Evolutionary conservation across 2,797 vertebrate species (phyloP).

Genomic region (Catharus ustulatus): DNA sequence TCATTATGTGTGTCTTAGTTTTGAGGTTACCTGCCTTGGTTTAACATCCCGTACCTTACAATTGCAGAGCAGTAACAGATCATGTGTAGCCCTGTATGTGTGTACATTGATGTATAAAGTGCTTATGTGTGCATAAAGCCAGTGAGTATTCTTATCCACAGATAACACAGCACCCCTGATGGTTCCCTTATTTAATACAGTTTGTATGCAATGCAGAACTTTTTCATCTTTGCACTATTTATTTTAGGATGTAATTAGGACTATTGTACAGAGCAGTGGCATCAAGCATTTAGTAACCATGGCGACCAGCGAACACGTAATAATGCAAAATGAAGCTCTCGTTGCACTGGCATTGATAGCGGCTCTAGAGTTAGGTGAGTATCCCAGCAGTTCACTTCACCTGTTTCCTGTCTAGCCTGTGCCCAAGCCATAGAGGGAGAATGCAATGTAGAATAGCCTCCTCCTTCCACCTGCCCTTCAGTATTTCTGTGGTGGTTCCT

Average conservation of each 20-base stretch:
- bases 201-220: background rate
- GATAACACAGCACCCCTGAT: background rate
- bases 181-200: background rate
- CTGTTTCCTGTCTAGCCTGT: background rate
- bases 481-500: fast-evolving
- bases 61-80: background rate
- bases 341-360: conserved; percentile 95
- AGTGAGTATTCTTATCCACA: background rate
- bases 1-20: background rate
- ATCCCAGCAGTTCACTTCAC: conserved; percentile 18
- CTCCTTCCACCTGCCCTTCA: background rate
- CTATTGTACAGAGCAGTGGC: conserved; percentile 91
- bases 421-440: background rate
- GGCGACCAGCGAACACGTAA: conserved; percentile 98
- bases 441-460: background rate
- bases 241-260: conserved; percentile 86
- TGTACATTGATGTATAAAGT: background rate
- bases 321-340: conserved; percentile 98
- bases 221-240: conserved; percentile 51
- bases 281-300: conserved; percentile 96
- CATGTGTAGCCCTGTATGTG: background rate
- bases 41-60: background rate
- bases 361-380: conserved; percentile 92
- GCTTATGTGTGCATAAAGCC: background rate
- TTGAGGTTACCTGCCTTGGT: background rate